Percentiles rank a stretch among this genome's conserved stretches.
These are phyloP conservation scores for Periphyllus acericola DNA, from an alignment of 2,888 invertebrate species.

Conservation along the genomic window DNA sequence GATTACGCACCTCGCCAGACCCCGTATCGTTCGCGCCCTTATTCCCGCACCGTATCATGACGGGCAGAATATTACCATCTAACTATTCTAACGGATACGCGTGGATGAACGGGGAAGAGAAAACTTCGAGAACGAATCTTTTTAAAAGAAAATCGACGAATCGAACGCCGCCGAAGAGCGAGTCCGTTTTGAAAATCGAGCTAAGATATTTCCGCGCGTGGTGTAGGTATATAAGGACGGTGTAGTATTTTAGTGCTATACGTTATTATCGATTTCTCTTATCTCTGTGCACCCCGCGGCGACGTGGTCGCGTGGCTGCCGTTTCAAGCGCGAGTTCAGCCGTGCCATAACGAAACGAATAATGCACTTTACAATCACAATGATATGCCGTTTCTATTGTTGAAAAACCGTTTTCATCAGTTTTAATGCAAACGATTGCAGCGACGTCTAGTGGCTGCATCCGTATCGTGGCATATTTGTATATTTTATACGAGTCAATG, in stretches of 20 bases:
- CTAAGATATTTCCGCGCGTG: background rate
- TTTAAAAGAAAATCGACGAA: background rate
- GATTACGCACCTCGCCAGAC: too few species aligned
- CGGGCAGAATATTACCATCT: background rate
- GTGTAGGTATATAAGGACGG: background rate
- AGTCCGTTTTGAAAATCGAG: background rate
- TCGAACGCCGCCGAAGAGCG: background rate
- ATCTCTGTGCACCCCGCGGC: background rate
- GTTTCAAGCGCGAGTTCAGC: background rate
- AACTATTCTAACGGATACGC: background rate
- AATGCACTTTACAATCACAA: background rate
- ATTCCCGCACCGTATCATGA: too few species aligned
- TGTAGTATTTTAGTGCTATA: background rate
- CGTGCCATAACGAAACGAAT: too few species aligned
- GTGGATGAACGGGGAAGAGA: background rate
- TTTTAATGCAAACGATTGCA: too few species aligned
- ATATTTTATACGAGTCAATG: too few species aligned
- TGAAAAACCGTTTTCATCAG: too few species aligned
- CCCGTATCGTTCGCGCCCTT: too few species aligned
- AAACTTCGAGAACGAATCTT: background rate
- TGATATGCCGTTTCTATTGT: too few species aligned
- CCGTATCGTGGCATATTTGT: too few species aligned
- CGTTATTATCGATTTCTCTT: conserved; percentile 19
- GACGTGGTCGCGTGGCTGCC: background rate
- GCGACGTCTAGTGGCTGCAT: too few species aligned